Percentiles rank a stretch among this genome's conserved stretches.
These are phyloP conservation scores for Xestia c-nigrum DNA, from an alignment of 2,888 invertebrate genomes.

Conservation along the genomic window DNA sequence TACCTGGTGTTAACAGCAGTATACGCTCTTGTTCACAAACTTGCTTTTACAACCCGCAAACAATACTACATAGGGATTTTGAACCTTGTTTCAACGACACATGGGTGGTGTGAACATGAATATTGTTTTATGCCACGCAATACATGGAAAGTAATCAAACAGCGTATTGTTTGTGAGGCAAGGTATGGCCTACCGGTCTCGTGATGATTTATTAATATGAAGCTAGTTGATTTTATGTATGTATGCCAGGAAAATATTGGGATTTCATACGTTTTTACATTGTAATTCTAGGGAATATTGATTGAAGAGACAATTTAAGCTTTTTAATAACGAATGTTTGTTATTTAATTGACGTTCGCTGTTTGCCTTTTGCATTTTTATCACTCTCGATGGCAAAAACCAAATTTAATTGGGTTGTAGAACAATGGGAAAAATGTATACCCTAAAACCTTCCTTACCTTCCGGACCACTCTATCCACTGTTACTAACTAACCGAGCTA, in stretches of 20 bases:
- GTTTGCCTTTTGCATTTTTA: neutral
- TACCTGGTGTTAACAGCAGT: slow-evolving; percentile 64
- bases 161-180: slow-evolving; percentile 60
- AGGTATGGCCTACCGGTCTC: slow-evolving; percentile 53
- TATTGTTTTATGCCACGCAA: slow-evolving; percentile 4
- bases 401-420: neutral
- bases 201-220: slow-evolving; percentile 61
- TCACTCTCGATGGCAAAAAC: neutral
- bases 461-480: too few relatives aligned
- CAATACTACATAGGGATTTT: slow-evolving; percentile 1
- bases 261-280: slow-evolving; percentile 23
- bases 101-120: neutral
- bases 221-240: slow-evolving; percentile 49
- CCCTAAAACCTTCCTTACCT: too few relatives aligned
- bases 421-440: neutral
- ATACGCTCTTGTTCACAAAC: slow-evolving; percentile 46
- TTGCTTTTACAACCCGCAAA: slow-evolving; percentile 9
- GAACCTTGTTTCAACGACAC: slow-evolving; percentile 16
- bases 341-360: neutral
- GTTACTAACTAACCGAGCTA: too few relatives aligned
- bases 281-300: slow-evolving; percentile 24
- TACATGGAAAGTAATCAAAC: slow-evolving; percentile 44
- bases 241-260: slow-evolving; percentile 34
- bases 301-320: slow-evolving; percentile 12
- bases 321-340: slow-evolving; percentile 5